Evolutionary conservation across 1,140 invertebrate genomes (phyloP), one percentile per base, ranked within the genome.

Genomic region (Hycleus phaleratus): DNA sequence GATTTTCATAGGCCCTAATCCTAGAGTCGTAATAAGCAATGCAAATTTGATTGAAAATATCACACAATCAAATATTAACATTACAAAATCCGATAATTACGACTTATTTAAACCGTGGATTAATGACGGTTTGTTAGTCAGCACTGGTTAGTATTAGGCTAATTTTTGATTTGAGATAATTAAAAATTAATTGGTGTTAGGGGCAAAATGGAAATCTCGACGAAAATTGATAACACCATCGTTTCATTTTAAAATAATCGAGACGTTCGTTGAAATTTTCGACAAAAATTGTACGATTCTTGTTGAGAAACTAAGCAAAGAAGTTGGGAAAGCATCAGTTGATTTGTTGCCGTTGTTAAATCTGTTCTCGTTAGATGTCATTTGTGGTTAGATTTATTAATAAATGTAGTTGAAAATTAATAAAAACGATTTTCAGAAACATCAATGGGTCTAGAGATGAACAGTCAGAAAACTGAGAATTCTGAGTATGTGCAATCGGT

Each of bases 161-260:
- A 4, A n/a, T 32, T 26, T 38, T 56, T 48, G 12, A 12, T 46
- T 9, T n/a, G 12, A 26, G 1, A n/a, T 46, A 38, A 52, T 43
- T 24, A 42, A 18, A 44, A 42, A 6, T 40, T 43, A 43, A 26
- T 38, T 18, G 1, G 18, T 48, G 9, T 11, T 12, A 56, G 55
- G 55, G 9, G n/a, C 11, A 18, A 56, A 56, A 77, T 93, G 91
- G 91, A 79, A 79, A 49, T 68, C 58, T 0, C 74, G 87, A 59
- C 72, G 91, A 32, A 91, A 84, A 72, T 75, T 89, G 48, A 68
- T 90, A 26, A 91, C 89, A 0, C 87, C 89, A 6, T 84, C 87
- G 0, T 92, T 92, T 67, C 89, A 92, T 69, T 88, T 90, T 65
- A 83, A 85, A 54, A 87, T 92, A 26, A 69, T 92, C 10, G 81